Evolutionary conservation across 2,113 vertebrate genomes (phyloP), one percentile per base, ranked within the genome.

Genomic region (Oophaga pumilio): DNA sequence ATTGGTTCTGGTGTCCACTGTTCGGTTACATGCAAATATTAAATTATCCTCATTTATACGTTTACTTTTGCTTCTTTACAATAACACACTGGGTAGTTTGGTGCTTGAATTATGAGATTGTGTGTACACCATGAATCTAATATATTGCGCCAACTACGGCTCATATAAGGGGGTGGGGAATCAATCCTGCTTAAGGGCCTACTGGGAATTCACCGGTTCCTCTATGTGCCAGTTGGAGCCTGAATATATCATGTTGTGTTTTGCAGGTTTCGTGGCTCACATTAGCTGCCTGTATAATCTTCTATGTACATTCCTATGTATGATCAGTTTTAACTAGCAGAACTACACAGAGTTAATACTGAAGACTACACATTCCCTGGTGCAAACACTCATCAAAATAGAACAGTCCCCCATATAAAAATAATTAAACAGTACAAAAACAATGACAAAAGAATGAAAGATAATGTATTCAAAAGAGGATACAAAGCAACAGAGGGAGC

Each of bases 391-490:
- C 56, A 80, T 60, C 57, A 59, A 33, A 33, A 24, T 60, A 17
- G 28, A 59, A 60, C 77, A 26, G 14, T 80, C 24, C 24, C 24
- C 56, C 53, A 18, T 60, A 57, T 80, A 80, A 80, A 74, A 80
- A 80, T 59, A 59, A 80, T 80, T 80, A 60, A 80, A 80, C 56
- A 33, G 24, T 80, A 59, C 24, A 60, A 77, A 79, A 59, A 33
- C 77, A 80, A 80, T 68, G 62, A 24, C 80, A 68, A 82, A 78
- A 52, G 60, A 24, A 66, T 66, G 60, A 82, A 52, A 57, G 53
- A 28, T 80, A 60, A 80, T 80, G 56, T 80, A 82, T 82, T 66
- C 60, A 83, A 69, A 50, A 14, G 62, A 83, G 81, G 49, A 69
- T 53, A 83, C 13, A 53, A 66, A 24, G 17, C 62, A 69, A 53